phyloP scores from a whole-genome alignment of 1,140 invertebrate species.

The Carcinoscorpius rotundicauda region DNA sequence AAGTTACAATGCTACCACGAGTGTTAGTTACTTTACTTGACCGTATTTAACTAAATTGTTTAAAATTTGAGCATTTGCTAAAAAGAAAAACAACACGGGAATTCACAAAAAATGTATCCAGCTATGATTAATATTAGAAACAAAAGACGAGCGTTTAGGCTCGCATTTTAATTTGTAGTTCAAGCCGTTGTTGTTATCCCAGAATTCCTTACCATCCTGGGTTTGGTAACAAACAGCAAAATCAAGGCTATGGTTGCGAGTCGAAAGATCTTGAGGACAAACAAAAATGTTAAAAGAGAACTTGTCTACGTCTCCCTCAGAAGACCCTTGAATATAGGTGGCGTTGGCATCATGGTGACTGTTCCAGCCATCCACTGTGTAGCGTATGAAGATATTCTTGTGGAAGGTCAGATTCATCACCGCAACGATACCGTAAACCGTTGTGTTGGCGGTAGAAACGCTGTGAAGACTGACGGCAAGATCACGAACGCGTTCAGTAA shows the following conservation, averaged over 20 bases:
- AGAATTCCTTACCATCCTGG: constrained; percentile 60
- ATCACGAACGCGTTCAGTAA: constrained; percentile 7
- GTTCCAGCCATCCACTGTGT: constrained; percentile 72
- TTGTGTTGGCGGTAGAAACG: constrained; percentile 20
- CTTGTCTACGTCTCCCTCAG: constrained; percentile 42
- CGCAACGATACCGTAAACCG: constrained; percentile 22
- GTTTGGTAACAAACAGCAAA: constrained; percentile 66
- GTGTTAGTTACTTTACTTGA: no score
- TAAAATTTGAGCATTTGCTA: no score
- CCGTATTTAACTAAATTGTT: no score
- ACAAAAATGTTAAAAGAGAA: constrained; percentile 48
- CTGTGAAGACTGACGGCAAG: constrained; percentile 17
- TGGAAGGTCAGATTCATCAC: constrained; percentile 67
- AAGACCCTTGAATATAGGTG: constrained; percentile 78
- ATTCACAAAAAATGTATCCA: no score
- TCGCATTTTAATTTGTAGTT: constrained; percentile 47
- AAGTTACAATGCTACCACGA: no score
- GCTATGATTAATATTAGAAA: no score
- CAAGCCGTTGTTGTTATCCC: constrained; percentile 75
- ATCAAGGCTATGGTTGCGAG: constrained; percentile 54
- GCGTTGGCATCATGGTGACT: constrained; percentile 62
- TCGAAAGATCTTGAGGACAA: constrained; percentile 14
- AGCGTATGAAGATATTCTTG: constrained; percentile 76
- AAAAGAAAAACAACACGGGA: no score
- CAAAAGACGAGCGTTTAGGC: no score